phyloP scores from a whole-genome alignment of 2,113 vertebrate genomes.

The Marcusenius ussheri region DNA sequence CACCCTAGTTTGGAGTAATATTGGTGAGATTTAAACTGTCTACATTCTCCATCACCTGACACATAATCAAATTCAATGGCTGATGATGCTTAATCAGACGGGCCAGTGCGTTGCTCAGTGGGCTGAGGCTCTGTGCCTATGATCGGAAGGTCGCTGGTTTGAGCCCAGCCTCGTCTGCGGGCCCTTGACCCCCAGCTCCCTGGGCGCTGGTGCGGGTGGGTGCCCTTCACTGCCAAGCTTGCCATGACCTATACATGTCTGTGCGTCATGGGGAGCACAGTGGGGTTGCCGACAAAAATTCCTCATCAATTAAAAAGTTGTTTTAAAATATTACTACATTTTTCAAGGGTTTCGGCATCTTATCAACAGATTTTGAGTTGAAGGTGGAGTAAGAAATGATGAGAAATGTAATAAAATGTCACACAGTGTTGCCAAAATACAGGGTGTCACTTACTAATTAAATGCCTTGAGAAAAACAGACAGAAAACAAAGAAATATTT shows the following conservation, averaged over 20 bases:
- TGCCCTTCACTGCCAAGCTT: neutral
- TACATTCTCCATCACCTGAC: neutral
- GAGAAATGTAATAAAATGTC: neutral
- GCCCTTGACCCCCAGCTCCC: neutral
- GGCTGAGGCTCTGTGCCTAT: neutral
- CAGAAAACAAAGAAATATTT: neutral
- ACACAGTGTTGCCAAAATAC: neutral
- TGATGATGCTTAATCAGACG: neutral
- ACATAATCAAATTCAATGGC: neutral
- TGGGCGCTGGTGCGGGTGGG: neutral
- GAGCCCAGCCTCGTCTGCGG: neutral
- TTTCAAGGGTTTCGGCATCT: neutral
- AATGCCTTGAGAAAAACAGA: neutral
- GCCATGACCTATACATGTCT: neutral
- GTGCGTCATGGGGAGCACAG: neutral
- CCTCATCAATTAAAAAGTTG: neutral
- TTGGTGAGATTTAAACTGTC: neutral
- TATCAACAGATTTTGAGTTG: neutral
- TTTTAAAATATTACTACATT: neutral
- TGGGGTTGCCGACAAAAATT: neutral
- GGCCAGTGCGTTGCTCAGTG: neutral
- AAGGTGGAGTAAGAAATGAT: neutral
- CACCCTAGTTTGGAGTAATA: neutral
- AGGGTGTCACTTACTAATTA: neutral
- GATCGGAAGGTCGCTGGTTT: neutral